Evolutionary conservation across 2,113 vertebrate species (phyloP), one percentile per base, ranked within the genome.

Genomic region (Podarcis raffonei): DNA sequence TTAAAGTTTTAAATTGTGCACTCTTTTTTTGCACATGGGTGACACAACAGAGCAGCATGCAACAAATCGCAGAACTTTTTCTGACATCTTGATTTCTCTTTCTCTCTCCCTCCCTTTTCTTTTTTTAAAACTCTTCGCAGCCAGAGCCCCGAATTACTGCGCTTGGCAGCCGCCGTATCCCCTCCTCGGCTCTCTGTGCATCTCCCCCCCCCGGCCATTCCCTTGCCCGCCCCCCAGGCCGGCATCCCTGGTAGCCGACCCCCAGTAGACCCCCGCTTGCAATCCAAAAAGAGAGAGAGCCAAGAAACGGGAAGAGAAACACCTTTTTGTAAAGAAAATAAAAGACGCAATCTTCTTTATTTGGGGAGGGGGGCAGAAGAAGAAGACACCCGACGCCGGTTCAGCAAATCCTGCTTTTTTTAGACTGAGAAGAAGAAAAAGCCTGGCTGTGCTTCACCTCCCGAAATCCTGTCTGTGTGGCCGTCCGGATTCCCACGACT

Each of bases 231-330:
- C 87, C 48, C 48, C 2, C 48, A 53, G 0, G 48, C 48, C 11
- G 9, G 48, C 11, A 53, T 53, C 89, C 89, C 94, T 77, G 59
- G 88, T 88, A 91, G 86, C 15, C 83, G 75, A 84, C 86, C 3
- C 7, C 7, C n/a, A 2, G 23, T 83, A 69, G 81, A 89, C 76
- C 16, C 35, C 66, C 7, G 93, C 91, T 94, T 87, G 80, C 18
- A 0, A 91, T 89, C 92, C 86, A 88, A 94, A 83, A 42, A 87
- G n/a, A 81, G 86, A 71, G 91, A 84, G 13, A 81, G 89, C 1
- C 20, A 78, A 32, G 71, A 2, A 57, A 84, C 25, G 5, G 16
- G 59, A 35, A 15, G 30, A 16, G 71, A 35, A 32, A 68, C 20
- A 1, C 65, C 65, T 68, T 68, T 68, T 37, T 37, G 48, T 11